A percentile compares a stretch with the other conserved stretches of the same genome.
phyloP scores from a whole-genome alignment of 1,140 invertebrate genomes.

The Phthorimaea operculella region DNA sequence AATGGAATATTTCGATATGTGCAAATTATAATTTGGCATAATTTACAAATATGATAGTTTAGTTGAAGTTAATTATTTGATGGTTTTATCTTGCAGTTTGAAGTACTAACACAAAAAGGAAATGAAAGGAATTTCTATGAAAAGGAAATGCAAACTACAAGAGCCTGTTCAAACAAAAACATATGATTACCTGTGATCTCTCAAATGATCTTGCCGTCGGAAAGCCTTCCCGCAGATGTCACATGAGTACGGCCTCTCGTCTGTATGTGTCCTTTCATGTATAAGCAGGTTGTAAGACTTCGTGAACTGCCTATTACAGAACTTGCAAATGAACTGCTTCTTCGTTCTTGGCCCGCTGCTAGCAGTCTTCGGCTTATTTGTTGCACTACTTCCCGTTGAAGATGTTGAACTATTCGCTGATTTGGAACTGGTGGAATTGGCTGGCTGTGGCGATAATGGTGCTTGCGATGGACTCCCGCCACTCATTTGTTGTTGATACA shows the following conservation, averaged over 20 bases:
- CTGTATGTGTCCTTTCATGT: slow-evolving; percentile 97
- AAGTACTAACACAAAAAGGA: neutral
- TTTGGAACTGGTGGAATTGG: slow-evolving; percentile 52
- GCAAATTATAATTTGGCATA: no score
- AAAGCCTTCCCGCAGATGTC: slow-evolving; percentile 98
- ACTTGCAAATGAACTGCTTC: slow-evolving; percentile 98
- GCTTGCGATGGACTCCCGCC: slow-evolving; percentile 57
- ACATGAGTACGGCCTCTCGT: slow-evolving; percentile 97
- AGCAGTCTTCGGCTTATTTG: slow-evolving; percentile 65
- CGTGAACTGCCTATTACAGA: slow-evolving; percentile 96
- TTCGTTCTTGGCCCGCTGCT: slow-evolving; percentile 82
- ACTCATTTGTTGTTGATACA: slow-evolving; percentile 68
- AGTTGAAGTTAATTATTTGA: no score
- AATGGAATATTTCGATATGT: no score
- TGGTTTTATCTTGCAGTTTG: neutral
- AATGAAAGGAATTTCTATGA: no score
- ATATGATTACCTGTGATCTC: slow-evolving; percentile 86
- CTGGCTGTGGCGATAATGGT: slow-evolving; percentile 50
- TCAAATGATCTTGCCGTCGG: slow-evolving; percentile 93
- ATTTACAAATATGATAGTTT: no score
- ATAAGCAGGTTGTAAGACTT: slow-evolving; percentile 98
- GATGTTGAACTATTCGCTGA: slow-evolving; percentile 64
- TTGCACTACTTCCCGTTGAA: slow-evolving; percentile 66
- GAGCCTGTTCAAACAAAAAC: neutral
- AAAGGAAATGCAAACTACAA: no score